A percentile compares a stretch with the other conserved stretches of the same genome.
phyloP scores from a whole-genome alignment of 2,888 invertebrate genomes.

The Sicus ferrugineus region DNA sequence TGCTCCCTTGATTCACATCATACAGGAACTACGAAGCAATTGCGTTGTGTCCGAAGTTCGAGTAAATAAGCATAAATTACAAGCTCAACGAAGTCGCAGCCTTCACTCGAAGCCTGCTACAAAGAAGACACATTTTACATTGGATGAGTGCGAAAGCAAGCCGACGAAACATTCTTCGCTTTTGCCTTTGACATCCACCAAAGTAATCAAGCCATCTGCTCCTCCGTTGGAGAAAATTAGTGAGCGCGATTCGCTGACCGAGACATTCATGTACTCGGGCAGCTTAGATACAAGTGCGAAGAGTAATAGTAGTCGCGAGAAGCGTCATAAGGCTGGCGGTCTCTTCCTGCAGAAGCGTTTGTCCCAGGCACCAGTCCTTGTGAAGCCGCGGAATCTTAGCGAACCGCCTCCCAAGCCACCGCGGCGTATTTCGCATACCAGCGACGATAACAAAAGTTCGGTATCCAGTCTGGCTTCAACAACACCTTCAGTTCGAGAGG shows the following conservation, averaged over 20 bases:
- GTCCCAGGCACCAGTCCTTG: slow-evolving; percentile 47
- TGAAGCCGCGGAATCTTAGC: slow-evolving; percentile 48
- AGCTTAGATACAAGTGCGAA: slow-evolving; percentile 35
- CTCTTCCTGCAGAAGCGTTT: slow-evolving; percentile 57
- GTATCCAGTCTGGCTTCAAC: slow-evolving; percentile 48
- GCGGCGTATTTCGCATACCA: slow-evolving; percentile 49
- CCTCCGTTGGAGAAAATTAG: slow-evolving; percentile 36
- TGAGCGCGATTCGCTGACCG: slow-evolving; percentile 41
- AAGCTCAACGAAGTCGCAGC: slow-evolving; percentile 32
- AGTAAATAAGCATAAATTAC: slow-evolving; percentile 55
- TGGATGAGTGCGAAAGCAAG: not conserved
- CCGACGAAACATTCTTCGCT: not conserved
- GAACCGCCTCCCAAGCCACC: slow-evolving; percentile 58
- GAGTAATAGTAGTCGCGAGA: slow-evolving; percentile 40
- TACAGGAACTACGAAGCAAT: slow-evolving; percentile 61
- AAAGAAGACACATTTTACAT: not conserved
- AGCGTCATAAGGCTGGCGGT: slow-evolving; percentile 51
- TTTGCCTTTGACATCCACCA: not conserved
- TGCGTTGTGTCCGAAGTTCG: slow-evolving; percentile 62
- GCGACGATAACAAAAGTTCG: slow-evolving; percentile 48
- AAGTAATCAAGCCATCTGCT: slow-evolving; percentile 20
- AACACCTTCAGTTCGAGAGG: slow-evolving; percentile 56
- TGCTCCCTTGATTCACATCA: slow-evolving; percentile 61
- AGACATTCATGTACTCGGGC: slow-evolving; percentile 38
- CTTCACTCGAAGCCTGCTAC: slow-evolving; percentile 25